A percentile compares a stretch with the other conserved stretches of the same genome.
Evolutionary conservation across 2,888 invertebrate species (phyloP).

Genomic region (Drosophila affinis): DNA sequence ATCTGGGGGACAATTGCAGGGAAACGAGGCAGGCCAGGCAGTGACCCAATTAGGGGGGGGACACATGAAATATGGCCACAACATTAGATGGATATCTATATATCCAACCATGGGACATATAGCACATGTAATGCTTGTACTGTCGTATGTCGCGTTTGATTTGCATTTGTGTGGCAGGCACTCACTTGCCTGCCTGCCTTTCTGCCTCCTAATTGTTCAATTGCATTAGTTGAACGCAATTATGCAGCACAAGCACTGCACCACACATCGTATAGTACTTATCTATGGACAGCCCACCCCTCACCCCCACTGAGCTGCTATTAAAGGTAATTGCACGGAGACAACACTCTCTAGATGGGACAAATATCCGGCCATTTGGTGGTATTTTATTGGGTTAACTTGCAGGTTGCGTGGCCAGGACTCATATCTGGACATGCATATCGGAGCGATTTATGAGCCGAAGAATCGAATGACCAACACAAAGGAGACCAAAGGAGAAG

Average conservation of each 20-base stretch:
- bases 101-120: conserved; percentile 15
- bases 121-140: neutral
- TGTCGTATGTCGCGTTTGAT: conserved; percentile 11
- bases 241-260: conserved; percentile 51
- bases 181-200: conserved; percentile 45
- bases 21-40: neutral
- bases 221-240: conserved; percentile 67
- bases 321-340: conserved; percentile 43
- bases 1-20: neutral
- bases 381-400: conserved; percentile 7
- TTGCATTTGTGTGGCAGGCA: conserved; percentile 21
- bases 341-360: neutral
- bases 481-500: too few relatives aligned
- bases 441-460: conserved; percentile 5
- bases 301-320: conserved; percentile 18
- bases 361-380: conserved; percentile 9
- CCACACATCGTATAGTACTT: too few relatives aligned
- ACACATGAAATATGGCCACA: conserved; percentile 37
- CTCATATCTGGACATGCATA: neutral
- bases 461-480: neutral
- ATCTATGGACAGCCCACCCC: too few relatives aligned
- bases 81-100: conserved; percentile 34
- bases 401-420: conserved; percentile 23
- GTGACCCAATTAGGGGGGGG: conserved; percentile 23
- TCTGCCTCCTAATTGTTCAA: conserved; percentile 63